These are phyloP conservation scores for Cantharis rufa DNA, from an alignment of 2,888 invertebrate species.

Conservation along the genomic window DNA sequence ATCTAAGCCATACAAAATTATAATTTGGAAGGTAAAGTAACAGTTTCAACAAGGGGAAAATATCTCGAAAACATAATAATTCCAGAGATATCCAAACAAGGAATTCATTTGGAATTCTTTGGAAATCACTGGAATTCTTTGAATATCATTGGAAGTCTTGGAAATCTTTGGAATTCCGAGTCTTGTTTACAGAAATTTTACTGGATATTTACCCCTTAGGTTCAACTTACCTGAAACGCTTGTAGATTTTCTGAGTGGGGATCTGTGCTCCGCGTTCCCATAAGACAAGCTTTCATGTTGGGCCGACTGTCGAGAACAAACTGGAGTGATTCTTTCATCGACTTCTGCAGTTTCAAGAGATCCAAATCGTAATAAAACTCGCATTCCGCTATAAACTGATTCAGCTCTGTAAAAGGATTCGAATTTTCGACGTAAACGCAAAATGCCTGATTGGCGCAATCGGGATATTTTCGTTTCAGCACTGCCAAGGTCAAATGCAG, in stretches of 20 bases:
- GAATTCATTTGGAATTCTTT: no score
- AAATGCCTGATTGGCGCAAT: constrained; percentile 55
- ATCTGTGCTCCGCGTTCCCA: constrained; percentile 91
- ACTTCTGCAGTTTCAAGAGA: constrained; percentile 68
- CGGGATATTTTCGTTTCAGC: constrained; percentile 48
- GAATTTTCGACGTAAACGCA: constrained; percentile 81
- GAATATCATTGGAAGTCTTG: no score
- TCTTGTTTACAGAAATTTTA: no score
- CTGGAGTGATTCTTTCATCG: constrained; percentile 74
- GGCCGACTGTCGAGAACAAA: constrained; percentile 62
- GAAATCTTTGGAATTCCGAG: no score
- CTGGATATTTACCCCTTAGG: no score
- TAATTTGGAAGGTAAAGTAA: neutral
- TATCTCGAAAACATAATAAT: no score
- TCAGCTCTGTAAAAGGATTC: constrained; percentile 84
- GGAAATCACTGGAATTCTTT: no score
- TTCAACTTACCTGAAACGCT: constrained; percentile 70
- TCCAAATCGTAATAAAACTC: constrained; percentile 73
- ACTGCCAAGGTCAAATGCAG: constrained; percentile 71
- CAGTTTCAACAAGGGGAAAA: no score
- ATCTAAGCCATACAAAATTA: constrained; percentile 56
- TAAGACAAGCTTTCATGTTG: constrained; percentile 79
- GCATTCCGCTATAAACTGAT: constrained; percentile 78
- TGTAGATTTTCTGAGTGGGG: constrained; percentile 73
- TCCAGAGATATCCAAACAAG: no score